Evolutionary conservation across 2,888 invertebrate species (phyloP).

Genomic region (Ischnura elegans): DNA sequence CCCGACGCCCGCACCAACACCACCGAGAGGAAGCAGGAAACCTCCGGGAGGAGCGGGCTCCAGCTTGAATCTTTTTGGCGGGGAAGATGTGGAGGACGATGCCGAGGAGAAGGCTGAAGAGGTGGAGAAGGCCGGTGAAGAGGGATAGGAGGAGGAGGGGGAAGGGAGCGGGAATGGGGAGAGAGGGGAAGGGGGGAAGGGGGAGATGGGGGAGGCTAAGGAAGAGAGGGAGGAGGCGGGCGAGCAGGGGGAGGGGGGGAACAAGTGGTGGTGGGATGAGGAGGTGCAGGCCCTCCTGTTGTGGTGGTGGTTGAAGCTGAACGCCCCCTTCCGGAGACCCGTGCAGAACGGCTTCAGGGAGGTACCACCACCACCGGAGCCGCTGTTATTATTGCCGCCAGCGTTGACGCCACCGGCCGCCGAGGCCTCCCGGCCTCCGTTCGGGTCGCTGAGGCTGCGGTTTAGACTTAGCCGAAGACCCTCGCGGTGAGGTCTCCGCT

Average conservation of each 20-base stretch:
- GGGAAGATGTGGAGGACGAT: conserved; percentile 38
- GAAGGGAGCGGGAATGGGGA: neutral
- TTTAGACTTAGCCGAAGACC: conserved; percentile 56
- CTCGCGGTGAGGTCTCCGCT: conserved; percentile 65
- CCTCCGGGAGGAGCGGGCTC: conserved; percentile 39
- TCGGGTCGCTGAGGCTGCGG: conserved; percentile 63
- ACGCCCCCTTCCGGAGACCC: conserved; percentile 47
- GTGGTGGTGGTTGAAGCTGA: conserved; percentile 54
- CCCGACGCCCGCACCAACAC: neutral
- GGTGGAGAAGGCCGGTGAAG: neutral
- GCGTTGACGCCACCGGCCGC: neutral
- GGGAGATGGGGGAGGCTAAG: conserved; percentile 30
- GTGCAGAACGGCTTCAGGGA: conserved; percentile 56
- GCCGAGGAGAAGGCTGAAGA: neutral
- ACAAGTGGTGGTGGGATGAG: conserved; percentile 8
- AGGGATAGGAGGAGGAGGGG: neutral
- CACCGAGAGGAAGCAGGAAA: conserved; percentile 37
- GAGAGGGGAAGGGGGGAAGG: neutral
- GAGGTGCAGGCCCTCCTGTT: neutral
- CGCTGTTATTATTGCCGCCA: neutral
- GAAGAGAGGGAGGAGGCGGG: conserved; percentile 48
- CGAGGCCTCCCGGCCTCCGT: conserved; percentile 4
- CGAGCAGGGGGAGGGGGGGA: conserved; percentile 28
- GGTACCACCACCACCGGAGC: neutral
- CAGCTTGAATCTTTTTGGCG: conserved; percentile 57